Base-by-base conservation (phyloP, 1,140 invertebrate genomes). In the Lasaia peninsularis region DNA sequence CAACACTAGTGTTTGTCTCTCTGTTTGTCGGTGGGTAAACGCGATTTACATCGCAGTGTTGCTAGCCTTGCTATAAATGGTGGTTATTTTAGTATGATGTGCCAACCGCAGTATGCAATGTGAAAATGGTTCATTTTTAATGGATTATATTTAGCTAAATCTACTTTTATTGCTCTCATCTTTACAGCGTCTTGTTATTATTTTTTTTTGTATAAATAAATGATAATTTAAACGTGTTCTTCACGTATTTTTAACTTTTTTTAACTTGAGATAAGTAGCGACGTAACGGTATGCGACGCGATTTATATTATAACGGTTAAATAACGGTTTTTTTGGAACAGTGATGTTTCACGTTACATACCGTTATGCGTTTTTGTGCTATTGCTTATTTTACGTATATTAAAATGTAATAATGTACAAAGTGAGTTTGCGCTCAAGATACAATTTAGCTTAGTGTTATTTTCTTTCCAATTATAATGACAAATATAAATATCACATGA, bases 361-460 rank as follows among this genome's bases (percentile, higher is more conserved):
- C 70, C 67, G 62, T 49, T 59, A 52, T 31, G 58, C 63, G 40
- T 58, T 35, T 66, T 69, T 68, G 78, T 79, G 82, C 82, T 86
- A 83, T 78, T 63, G 80, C 77, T 83, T 80, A 79, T 71, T 79
- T 69, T 77, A 71, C 73, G 71, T 82, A 76, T 77, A 65, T 76
- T 76, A 72, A 75, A 72, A 73, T 73, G 75, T 86, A 80, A 84
- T 80, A 83, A 80, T 87, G 84, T 87, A 87, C 84, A 87, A 87
- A 87, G 75, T 75, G 84, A 81, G 81, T 82, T 78, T 60, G 58
- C 73, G 84, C 84, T 88, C 82, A 81, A 85, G 65, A 75, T 80
- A 81, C 75, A 81, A 76, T 59, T 75, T 82, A 87, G 79, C 75
- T 80, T 87, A 84, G 76, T 73, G 66, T 73, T 80, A 77, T 81